These are phyloP conservation scores for Alentia gelatinosa DNA, from an alignment of 2,888 invertebrate genomes.

Conservation along the genomic window DNA sequence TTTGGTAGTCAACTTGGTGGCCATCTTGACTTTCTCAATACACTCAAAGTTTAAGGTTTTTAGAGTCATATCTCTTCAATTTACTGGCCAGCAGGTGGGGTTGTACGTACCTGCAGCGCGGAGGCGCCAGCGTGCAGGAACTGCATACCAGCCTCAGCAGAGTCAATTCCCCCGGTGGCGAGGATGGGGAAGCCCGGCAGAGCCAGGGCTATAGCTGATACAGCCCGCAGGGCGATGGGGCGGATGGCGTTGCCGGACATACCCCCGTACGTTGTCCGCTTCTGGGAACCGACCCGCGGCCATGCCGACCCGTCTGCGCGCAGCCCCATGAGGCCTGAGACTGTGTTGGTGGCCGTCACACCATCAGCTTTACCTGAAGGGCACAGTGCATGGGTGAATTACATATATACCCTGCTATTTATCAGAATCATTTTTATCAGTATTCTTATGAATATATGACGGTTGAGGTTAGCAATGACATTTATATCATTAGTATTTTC, in stretches of 20 bases:
- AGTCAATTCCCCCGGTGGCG: slow-evolving; percentile 98
- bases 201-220: slow-evolving; percentile 91
- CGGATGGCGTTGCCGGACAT: slow-evolving; percentile 96
- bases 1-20: too few species aligned
- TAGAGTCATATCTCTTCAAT: too few species aligned
- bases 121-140: slow-evolving; percentile 96
- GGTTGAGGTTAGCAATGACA: too few species aligned
- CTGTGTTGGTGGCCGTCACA: slow-evolving; percentile 98
- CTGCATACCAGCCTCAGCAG: slow-evolving; percentile 96
- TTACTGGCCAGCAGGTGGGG: too few species aligned
- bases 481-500: too few species aligned
- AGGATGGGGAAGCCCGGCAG: slow-evolving; percentile 94
- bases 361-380: slow-evolving; percentile 92
- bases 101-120: slow-evolving; percentile 91
- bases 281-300: slow-evolving; percentile 92
- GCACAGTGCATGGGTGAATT: too few species aligned
- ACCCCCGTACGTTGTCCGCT: slow-evolving; percentile 95
- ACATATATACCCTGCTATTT: too few species aligned
- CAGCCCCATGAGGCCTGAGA: slow-evolving; percentile 95
- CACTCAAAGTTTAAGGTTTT: too few species aligned
- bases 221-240: slow-evolving; percentile 94
- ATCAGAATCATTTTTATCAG: too few species aligned
- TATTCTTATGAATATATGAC: too few species aligned
- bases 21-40: too few species aligned
- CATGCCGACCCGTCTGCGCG: slow-evolving; percentile 91